phyloP scores from a whole-genome alignment of 2,888 invertebrate genomes.

The Sarcophaga carnaria region DNA sequence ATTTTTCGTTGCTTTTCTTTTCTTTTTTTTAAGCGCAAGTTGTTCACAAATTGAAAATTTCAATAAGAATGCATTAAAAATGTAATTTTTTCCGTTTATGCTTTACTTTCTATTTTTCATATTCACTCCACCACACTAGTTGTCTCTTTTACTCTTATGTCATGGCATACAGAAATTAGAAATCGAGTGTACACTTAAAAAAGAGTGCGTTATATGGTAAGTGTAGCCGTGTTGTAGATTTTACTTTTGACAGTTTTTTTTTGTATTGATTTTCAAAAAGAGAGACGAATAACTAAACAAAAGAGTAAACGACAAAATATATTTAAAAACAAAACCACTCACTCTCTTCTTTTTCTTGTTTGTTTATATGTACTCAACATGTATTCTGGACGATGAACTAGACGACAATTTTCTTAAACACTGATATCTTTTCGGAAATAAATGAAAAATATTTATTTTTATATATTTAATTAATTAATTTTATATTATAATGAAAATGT shows the following conservation, averaged over 20 bases:
- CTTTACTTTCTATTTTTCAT: conserved; percentile 43
- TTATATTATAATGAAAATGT: too few relatives aligned
- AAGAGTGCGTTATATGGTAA: conserved; percentile 35
- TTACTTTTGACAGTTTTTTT: conserved; percentile 44
- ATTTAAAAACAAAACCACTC: conserved; percentile 12
- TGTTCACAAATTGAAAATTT: conserved; percentile 59
- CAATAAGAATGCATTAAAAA: conserved; percentile 62
- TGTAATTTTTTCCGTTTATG: conserved; percentile 44
- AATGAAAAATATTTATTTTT: neutral
- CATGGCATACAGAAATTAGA: too few relatives aligned
- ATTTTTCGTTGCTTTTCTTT: conserved; percentile 27
- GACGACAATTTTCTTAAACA: too few relatives aligned
- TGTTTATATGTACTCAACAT: conserved; percentile 6
- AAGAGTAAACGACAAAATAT: conserved; percentile 18
- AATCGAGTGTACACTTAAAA: conserved; percentile 38
- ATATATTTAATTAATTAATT: too few relatives aligned
- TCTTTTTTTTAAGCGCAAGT: conserved; percentile 24
- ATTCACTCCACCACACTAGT: neutral
- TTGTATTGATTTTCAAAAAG: conserved; percentile 61
- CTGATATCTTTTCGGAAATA: neutral
- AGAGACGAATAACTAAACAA: conserved; percentile 12
- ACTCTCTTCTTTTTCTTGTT: conserved; percentile 11
- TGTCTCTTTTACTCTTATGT: conserved; percentile 42
- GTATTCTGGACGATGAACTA: neutral
- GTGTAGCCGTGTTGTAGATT: neutral